Evolutionary conservation across 2,888 invertebrate species (phyloP), one percentile per base, ranked within the genome.

Genomic region (Tipula lateralis): DNA sequence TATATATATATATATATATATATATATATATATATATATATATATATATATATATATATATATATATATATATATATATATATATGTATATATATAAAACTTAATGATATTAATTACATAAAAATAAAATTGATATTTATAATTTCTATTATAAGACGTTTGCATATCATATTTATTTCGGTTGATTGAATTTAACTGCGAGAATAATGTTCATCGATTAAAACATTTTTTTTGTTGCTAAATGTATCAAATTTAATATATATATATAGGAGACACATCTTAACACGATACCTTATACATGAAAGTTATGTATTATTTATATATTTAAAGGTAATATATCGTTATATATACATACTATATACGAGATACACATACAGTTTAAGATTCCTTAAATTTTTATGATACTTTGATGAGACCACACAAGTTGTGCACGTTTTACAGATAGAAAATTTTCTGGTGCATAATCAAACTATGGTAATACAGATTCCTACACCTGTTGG

Each of bases 121-220:
- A 66, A 19, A 66, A 19, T 7, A 24, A 66, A 0, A 44, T 16
- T 44, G n/a, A n/a, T n/a, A 44, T 44, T 44, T 16, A 44, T 66
- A 66, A 66, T 66, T 66, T 66, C 66, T 66, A 66, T 24, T 66
- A 19, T 66, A 24, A 66, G 66, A 66, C 66, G 24, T 66, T 66
- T 24, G 66, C 66, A 66, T 66, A 66, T 66, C 66, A 66, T 66
- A 66, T 66, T 66, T 66, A 66, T 19, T 24, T 24, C 66, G 66
- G 66, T 66, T 66, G 66, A 66, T 66, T 66, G 66, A 66, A 66
- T 66, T 66, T 66, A 66, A 66, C 66, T 66, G 66, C 66, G 24
- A 66, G 66, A 66, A 66, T 66, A 66, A 66, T 66, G 66, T 66
- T 19, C 66, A 66, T 66, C 66, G 66, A 66, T 66, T 66, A 66